Evolutionary conservation across 2,113 vertebrate genomes (phyloP).

Genomic region (Melanerpes formicivorus): DNA sequence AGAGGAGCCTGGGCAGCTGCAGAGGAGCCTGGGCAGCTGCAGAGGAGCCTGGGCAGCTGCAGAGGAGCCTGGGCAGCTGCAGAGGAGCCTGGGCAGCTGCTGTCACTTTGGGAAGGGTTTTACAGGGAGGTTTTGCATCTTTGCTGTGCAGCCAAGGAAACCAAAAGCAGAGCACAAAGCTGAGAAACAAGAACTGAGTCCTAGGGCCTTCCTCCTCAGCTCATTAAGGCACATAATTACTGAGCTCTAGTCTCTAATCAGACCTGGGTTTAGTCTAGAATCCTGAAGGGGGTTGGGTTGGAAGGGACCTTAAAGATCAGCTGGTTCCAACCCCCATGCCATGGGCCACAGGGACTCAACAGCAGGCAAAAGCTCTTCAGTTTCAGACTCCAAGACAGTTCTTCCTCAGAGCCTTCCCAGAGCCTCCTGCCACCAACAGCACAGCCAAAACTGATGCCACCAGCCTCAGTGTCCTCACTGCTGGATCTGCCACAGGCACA

Average conservation of each 20-base stretch:
- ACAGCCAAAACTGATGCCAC: not conserved
- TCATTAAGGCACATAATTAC: not conserved
- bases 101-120: not conserved
- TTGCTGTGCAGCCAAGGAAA: not conserved
- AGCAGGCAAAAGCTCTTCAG: not conserved
- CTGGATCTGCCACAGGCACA: not conserved
- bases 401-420: not conserved
- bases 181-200: not conserved
- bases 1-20: not conserved
- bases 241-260: not conserved
- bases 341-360: not conserved
- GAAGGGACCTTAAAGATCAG: no score
- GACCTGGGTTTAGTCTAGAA: not conserved
- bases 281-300: no score
- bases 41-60: not conserved
- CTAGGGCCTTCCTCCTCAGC: not conserved
- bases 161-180: not conserved
- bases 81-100: not conserved
- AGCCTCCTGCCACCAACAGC: rapidly evolving
- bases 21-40: not conserved
- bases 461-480: rapidly evolving
- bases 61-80: not conserved
- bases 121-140: rapidly evolving
- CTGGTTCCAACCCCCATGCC: no score
- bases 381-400: not conserved